Evolutionary conservation across 92 coral and sea anemone genomes (phyloP).

Genomic region (Phenganax marumi): DNA sequence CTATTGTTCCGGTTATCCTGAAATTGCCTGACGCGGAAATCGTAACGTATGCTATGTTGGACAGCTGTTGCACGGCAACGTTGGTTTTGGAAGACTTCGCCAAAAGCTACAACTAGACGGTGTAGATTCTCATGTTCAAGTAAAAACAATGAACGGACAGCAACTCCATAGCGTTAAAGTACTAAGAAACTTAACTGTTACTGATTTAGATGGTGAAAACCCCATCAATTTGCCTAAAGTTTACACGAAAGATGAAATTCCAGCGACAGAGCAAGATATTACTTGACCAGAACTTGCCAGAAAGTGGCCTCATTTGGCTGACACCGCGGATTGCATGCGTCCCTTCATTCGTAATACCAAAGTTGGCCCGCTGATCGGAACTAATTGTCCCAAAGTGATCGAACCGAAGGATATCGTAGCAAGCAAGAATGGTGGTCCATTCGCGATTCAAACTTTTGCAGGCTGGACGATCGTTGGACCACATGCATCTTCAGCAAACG

Average conservation of each 20-base stretch:
- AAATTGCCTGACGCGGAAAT: background rate
- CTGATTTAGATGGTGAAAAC: constrained; percentile 49
- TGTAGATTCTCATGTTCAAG: constrained; percentile 39
- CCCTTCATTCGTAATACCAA: constrained; percentile 29
- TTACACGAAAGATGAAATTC: constrained; percentile 49
- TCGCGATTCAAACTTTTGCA: constrained; percentile 55
- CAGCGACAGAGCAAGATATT: constrained; percentile 37
- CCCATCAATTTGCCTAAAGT: constrained; percentile 37
- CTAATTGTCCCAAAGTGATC: constrained; percentile 56
- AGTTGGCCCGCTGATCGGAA: constrained; percentile 52
- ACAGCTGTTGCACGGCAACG: constrained; percentile 15
- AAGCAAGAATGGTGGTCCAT: constrained; percentile 49
- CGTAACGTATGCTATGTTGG: constrained; percentile 23
- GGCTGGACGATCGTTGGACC: constrained; percentile 64
- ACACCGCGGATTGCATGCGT: constrained; percentile 41
- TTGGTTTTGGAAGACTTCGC: constrained; percentile 2
- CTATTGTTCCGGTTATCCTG: background rate
- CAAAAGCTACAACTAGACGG: constrained; percentile 31
- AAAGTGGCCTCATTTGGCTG: constrained; percentile 45
- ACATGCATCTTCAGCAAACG: constrained; percentile 12
- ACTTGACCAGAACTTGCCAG: constrained; percentile 38
- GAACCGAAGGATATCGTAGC: constrained; percentile 46
- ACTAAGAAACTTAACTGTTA: constrained; percentile 46
- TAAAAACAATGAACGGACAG: constrained; percentile 48
- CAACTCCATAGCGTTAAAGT: constrained; percentile 45